phyloP scores from a whole-genome alignment of 1,140 invertebrate genomes.

The Brachionus rubens region DNA sequence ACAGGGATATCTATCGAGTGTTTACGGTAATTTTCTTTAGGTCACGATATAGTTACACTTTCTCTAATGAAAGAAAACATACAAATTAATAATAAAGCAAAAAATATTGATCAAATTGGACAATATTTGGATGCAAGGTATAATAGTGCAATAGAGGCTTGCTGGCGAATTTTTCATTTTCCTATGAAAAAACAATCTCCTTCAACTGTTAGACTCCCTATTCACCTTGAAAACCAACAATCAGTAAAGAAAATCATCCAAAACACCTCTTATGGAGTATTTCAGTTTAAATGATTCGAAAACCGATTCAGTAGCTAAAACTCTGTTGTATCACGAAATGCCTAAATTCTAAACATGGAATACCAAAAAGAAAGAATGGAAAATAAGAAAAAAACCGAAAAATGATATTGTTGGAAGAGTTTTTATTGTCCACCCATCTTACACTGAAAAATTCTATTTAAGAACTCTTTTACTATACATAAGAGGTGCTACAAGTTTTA shows the following conservation, averaged over 20 bases:
- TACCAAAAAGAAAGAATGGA: no score
- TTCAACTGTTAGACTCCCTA: neutral
- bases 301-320: no score
- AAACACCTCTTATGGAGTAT: no score
- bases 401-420: neutral
- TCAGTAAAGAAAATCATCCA: no score
- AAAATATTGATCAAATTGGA: slow-evolving; percentile 46
- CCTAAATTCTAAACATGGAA: no score
- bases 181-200: slow-evolving; percentile 30
- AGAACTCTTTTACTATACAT: neutral
- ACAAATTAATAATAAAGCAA: no score
- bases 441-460: neutral
- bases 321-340: no score
- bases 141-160: slow-evolving; percentile 33
- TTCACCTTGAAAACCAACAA: slow-evolving; percentile 47
- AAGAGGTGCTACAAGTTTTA: neutral
- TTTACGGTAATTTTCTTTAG: no score
- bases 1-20: no score
- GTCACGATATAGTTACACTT: no score
- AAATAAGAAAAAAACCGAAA: neutral
- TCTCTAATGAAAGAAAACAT: no score
- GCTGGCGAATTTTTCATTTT: slow-evolving; percentile 22
- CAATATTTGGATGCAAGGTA: slow-evolving; percentile 46
- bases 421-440: neutral
- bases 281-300: no score